Conservation (phyloP, 1,140 invertebrate species). For the Pogonomyrmex californicus region DNA sequence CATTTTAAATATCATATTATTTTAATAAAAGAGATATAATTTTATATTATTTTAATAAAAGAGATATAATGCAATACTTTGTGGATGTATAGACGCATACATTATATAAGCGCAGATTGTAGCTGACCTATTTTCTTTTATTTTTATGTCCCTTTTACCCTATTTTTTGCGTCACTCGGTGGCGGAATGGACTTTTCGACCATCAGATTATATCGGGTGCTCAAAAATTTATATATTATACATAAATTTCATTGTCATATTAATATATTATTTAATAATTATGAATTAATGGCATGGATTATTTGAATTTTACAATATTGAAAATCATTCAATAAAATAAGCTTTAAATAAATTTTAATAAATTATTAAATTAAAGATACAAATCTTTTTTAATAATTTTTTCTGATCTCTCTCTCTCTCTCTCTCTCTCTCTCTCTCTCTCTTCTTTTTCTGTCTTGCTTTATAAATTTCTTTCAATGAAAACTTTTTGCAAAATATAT, state of each 20-base stretch:
- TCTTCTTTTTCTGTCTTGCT: background rate
- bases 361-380: background rate
- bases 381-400: background rate
- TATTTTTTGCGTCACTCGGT: constrained; percentile 45
- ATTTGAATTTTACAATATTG: background rate
- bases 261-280: background rate
- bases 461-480: background rate
- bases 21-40: too few species aligned
- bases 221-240: background rate
- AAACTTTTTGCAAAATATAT: background rate
- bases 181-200: constrained; percentile 43
- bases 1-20: constrained; percentile 58
- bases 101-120: constrained; percentile 33
- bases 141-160: constrained; percentile 45
- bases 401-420: background rate
- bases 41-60: too few species aligned
- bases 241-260: background rate
- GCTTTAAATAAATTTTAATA: background rate
- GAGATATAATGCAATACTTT: constrained; percentile 14
- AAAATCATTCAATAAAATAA: background rate
- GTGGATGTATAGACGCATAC: constrained; percentile 24
- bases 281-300: background rate
- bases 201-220: constrained; percentile 31
- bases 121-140: constrained; percentile 45
- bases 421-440: background rate